Percentiles rank a stretch among this genome's conserved stretches.
These are phyloP conservation scores for Megamerina dolium DNA, from an alignment of 2,888 invertebrate species.

Conservation along the genomic window DNA sequence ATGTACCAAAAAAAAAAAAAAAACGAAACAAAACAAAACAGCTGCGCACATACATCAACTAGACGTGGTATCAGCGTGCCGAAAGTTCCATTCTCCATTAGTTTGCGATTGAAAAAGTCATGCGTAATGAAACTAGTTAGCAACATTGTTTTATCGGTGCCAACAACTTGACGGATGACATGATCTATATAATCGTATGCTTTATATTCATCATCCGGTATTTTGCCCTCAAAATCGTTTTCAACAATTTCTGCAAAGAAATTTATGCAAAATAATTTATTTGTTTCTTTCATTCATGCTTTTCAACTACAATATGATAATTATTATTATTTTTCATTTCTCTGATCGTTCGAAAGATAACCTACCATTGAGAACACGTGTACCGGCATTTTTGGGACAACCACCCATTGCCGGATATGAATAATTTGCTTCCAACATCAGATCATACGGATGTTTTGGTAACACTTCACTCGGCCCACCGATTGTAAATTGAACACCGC, in stretches of 20 bases:
- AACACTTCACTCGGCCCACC: constrained; percentile 44
- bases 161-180: constrained; percentile 40
- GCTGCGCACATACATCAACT: constrained; percentile 50
- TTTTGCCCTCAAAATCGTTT: constrained; percentile 39
- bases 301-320: no score
- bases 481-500: constrained; percentile 44
- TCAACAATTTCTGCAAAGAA: constrained; percentile 37
- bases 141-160: constrained; percentile 48
- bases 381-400: constrained; percentile 41
- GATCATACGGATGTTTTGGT: constrained; percentile 41
- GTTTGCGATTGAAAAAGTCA: constrained; percentile 47
- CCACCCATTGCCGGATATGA: constrained; percentile 45
- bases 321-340: background rate
- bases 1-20: background rate
- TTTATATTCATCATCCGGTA: constrained; percentile 39
- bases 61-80: constrained; percentile 49
- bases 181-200: constrained; percentile 41
- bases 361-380: constrained; percentile 34
- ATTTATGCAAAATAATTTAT: no score
- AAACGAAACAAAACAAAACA: no score
- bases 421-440: constrained; percentile 35
- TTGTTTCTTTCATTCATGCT: no score
- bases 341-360: background rate
- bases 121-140: constrained; percentile 49
- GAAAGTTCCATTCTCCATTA: constrained; percentile 49